A percentile compares a stretch with the other conserved stretches of the same genome.
Conservation (phyloP, 2,797 vertebrate species). For the Phylloscopus collybita region DNA sequence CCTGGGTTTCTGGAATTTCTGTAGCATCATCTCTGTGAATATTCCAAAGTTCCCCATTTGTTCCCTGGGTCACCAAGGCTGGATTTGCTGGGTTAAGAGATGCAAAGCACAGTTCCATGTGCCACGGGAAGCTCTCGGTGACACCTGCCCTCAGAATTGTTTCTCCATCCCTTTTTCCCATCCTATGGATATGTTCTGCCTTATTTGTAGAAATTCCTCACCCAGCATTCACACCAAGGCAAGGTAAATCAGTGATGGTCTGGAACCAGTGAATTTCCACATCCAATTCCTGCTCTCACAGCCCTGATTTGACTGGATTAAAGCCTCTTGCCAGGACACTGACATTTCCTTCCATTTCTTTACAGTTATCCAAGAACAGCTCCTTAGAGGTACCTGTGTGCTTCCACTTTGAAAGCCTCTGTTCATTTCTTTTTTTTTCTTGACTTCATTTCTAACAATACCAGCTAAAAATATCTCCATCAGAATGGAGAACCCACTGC, state of each 20-base stretch:
- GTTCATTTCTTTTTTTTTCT: neutral
- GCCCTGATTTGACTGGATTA: neutral
- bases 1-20: neutral
- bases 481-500: neutral
- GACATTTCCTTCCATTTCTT: neutral
- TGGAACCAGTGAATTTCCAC: neutral
- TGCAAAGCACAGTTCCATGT: neutral
- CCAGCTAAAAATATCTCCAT: neutral
- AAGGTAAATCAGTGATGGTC: fast-evolving
- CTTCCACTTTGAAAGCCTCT: neutral
- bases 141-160: neutral
- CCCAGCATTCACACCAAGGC: neutral
- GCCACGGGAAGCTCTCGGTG: neutral
- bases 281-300: neutral
- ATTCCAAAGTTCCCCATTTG: neutral
- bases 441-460: neutral
- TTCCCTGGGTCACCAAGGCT: neutral
- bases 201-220: neutral
- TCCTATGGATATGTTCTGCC: fast-evolving
- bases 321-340: neutral
- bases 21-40: too few relatives aligned
- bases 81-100: neutral
- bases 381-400: neutral
- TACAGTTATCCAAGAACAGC: neutral
- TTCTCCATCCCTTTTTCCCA: neutral